These are phyloP conservation scores for Coptotermes formosanus DNA, from an alignment of 1,140 invertebrate genomes.

Conservation along the genomic window DNA sequence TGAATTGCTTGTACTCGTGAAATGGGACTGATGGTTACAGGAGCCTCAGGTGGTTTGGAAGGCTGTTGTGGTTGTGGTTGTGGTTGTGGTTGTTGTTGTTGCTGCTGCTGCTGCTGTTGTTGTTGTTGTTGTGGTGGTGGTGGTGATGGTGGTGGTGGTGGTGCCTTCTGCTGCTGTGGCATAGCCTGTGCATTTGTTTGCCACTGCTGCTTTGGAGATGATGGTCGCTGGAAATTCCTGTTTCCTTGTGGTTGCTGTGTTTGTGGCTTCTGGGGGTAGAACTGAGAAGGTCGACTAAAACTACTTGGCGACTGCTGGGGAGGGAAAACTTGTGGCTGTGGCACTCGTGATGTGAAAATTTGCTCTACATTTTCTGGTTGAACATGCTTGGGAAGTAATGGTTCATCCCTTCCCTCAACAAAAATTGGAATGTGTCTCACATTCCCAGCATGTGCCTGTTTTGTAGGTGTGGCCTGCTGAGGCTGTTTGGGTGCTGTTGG, in stretches of 20 bases:
- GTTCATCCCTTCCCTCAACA: constrained; percentile 77
- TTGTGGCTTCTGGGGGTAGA: constrained; percentile 26
- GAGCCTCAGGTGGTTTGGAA: constrained; percentile 44
- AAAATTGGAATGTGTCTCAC: constrained; percentile 85
- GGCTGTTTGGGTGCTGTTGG: constrained; percentile 40
- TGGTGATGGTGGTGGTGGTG: constrained; percentile 39
- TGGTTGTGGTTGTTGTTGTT: constrained; percentile 40
- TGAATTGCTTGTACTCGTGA: constrained; percentile 77
- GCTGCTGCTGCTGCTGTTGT: constrained; percentile 27
- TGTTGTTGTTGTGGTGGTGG: constrained; percentile 42
- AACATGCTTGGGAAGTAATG: constrained; percentile 61
- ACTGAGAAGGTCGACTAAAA: background rate
- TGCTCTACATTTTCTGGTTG: constrained; percentile 31
- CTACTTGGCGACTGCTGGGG: background rate
- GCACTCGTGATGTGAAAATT: background rate
- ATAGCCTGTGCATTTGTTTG: constrained; percentile 24
- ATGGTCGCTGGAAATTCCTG: background rate
- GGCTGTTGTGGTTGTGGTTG: constrained; percentile 40
- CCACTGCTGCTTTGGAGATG: background rate
- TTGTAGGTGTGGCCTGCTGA: constrained; percentile 41
- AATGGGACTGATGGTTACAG: constrained; percentile 64
- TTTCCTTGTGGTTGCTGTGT: too few relatives aligned
- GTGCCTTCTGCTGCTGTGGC: constrained; percentile 23
- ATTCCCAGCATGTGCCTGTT: constrained; percentile 44
- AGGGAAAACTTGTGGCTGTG: background rate